Conservation (phyloP, 30 jellyfish, hydroid and myxozoan genomes). For the Hydractinia symbiolongicarpus region DNA sequence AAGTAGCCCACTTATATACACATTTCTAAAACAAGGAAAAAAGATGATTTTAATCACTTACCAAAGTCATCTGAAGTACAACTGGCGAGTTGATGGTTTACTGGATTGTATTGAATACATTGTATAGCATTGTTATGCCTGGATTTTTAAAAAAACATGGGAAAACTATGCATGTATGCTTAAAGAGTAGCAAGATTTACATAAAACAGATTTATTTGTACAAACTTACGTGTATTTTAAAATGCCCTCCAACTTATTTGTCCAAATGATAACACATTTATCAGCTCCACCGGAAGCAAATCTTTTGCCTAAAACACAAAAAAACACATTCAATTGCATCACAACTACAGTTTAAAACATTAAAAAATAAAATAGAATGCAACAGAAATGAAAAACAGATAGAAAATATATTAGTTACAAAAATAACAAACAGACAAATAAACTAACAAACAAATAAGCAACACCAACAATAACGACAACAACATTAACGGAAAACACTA, state of each 20-base stretch:
- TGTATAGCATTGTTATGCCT: slow-evolving; percentile 90
- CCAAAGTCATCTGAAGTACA: slow-evolving; percentile 92
- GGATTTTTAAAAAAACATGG: background rate
- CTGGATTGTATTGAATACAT: slow-evolving; percentile 86
- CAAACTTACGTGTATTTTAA: slow-evolving; percentile 82
- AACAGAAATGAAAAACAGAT: too few species aligned
- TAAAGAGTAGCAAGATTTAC: background rate
- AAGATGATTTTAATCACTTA: slow-evolving; percentile 8
- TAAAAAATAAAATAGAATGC: too few species aligned
- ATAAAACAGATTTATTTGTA: background rate
- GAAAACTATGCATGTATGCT: background rate
- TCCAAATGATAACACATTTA: slow-evolving; percentile 94
- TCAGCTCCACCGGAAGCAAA: slow-evolving; percentile 99
- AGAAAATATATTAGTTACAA: too few species aligned
- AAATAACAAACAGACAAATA: too few species aligned
- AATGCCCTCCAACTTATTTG: slow-evolving; percentile 88
- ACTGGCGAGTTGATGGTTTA: slow-evolving; percentile 90
- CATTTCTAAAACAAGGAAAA: background rate
- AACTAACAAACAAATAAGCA: too few species aligned
- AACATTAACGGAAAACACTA: too few species aligned
- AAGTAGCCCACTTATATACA: too few species aligned
- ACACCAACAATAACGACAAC: too few species aligned
- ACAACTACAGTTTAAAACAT: too few species aligned
- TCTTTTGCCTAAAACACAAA: slow-evolving; percentile 54
- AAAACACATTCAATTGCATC: background rate